Evolutionary conservation across 2,113 vertebrate genomes (phyloP), one percentile per base, ranked within the genome.

Genomic region (Hystrix cristata): DNA sequence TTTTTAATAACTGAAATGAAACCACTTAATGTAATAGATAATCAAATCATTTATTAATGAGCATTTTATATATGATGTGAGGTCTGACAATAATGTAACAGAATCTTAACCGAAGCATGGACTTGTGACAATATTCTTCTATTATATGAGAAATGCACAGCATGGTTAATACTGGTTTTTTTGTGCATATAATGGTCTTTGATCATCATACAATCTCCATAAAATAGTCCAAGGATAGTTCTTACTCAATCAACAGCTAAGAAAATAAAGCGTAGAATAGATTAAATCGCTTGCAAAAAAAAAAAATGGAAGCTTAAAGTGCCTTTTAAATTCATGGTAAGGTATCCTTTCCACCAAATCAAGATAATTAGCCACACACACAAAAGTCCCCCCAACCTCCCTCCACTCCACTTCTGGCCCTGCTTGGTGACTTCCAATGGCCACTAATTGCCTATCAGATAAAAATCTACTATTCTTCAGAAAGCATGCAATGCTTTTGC

Each of bases 1-100:
- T 69, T 76, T 64, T 51, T 7, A 46, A 92, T 60, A 96, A 94
- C 78, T 78, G 94, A 88, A 91, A 29, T 91, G 71, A 86, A 93
- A 48, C 57, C 53, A 69, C 34, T 91, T 91, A 96, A 83, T n/a
- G 46, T 18, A 51, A 74, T 25, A 85, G 82, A 89, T 94, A 57
- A 80, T 74, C 31, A 23, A 64, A 84, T 84, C 21, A 72, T 31
- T 94, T 85, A 94, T 91, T 83, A 81, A 91, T 89, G 79, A 74
- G 27, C 57, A 18, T 46, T 25, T 62, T 62, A 72, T 69, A 8
- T 46, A 43, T 48, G 69, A 72, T 78, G 53, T 53, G 57, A 78
- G 34, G 27, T 67, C 11, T 69, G n/a, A 65, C 31, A 10, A 43
- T 53, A 51, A 51, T 13, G 19, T 25, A 90, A 71, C 1, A 62